These are phyloP conservation scores for Hydrophis major DNA, from an alignment of 2,797 vertebrate genomes.

Conservation along the genomic window DNA sequence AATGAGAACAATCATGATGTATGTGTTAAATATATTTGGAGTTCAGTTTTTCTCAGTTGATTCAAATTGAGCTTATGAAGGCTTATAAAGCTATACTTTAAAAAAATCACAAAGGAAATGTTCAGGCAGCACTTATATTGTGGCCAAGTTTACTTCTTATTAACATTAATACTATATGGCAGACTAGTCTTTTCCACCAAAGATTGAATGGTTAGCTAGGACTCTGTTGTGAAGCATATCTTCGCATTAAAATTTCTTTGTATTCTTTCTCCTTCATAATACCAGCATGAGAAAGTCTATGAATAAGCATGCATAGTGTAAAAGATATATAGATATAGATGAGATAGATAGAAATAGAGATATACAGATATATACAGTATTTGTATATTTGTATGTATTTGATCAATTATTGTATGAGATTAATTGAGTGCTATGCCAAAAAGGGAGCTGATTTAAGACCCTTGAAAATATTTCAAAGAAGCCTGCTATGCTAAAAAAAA, in stretches of 20 bases:
- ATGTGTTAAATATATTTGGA: background rate
- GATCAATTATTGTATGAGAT: background rate
- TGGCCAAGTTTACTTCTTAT: background rate
- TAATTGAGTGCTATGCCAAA: background rate
- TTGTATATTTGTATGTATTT: background rate
- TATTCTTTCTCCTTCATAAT: background rate
- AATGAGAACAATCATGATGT: background rate
- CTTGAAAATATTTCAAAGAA: background rate
- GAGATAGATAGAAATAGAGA: background rate
- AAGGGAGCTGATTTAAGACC: background rate
- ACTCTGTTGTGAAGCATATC: background rate
- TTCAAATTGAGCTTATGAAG: constrained; percentile 11
- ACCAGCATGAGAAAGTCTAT: background rate
- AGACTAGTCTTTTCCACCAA: background rate
- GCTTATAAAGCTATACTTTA: constrained; percentile 13
- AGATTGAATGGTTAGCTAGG: background rate
- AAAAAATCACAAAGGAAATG: background rate
- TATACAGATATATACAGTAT: background rate
- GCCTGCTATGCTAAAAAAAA: background rate
- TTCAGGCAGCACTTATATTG: background rate
- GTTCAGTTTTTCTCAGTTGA: background rate
- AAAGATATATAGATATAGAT: background rate
- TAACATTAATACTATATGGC: background rate
- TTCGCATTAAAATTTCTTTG: background rate
- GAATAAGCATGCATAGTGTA: background rate